A percentile compares a stretch with the other conserved stretches of the same genome.
These are phyloP conservation scores for Cephalopterus ornatus DNA, from an alignment of 2,113 vertebrate species.

Conservation along the genomic window DNA sequence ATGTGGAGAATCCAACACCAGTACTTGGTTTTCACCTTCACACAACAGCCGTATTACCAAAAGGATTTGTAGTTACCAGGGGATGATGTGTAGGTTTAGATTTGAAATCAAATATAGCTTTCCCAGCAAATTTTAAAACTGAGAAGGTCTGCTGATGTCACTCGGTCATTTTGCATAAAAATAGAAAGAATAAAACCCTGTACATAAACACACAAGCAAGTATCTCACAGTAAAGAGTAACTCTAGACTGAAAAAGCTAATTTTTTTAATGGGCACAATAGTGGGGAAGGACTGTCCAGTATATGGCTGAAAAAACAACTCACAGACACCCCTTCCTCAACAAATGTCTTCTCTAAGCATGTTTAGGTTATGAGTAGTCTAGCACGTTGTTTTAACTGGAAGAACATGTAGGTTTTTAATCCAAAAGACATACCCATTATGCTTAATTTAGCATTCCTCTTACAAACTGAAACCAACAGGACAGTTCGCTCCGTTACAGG, in stretches of 20 bases:
- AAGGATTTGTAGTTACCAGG: neutral
- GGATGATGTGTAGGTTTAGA: neutral
- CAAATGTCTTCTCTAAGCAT: neutral
- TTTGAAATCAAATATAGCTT: neutral
- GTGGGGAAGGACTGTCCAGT: neutral
- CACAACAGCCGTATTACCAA: neutral
- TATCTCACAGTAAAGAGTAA: neutral
- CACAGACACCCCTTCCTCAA: neutral
- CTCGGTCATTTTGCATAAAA: neutral
- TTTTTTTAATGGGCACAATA: neutral
- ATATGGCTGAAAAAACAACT: neutral
- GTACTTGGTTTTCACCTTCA: neutral
- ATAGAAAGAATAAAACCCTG: neutral
- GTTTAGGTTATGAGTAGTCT: neutral
- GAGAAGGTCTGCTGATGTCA: neutral
- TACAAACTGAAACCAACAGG: neutral
- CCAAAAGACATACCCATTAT: conserved; percentile 2
- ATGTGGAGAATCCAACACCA: neutral
- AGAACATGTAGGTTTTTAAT: neutral
- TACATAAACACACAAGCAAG: neutral
- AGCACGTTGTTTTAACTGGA: neutral
- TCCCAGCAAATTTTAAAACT: neutral
- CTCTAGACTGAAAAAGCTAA: fast-evolving
- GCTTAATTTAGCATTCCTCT: conserved; percentile 7
- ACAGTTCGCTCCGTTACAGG: neutral